A percentile compares a stretch with the other conserved stretches of the same genome.
phyloP scores from a whole-genome alignment of 2,797 vertebrate species.

The Pteropus rufus region DNA sequence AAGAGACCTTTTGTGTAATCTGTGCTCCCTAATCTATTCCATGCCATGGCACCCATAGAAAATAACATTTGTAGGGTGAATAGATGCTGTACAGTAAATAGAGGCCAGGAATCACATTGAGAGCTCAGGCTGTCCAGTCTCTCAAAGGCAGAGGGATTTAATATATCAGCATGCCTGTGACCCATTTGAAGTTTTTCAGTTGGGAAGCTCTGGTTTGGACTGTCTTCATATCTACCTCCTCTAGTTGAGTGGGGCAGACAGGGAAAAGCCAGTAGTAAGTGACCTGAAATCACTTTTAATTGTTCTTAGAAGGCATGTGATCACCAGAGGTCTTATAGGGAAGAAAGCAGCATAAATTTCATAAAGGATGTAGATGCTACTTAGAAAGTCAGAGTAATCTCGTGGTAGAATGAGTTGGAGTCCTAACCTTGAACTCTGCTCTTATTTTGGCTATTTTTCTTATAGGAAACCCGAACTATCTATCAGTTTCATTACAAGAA shows the following conservation, averaged over 20 bases:
- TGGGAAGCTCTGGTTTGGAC: neutral
- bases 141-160: neutral
- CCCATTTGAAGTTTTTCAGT: neutral
- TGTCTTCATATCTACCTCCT: neutral
- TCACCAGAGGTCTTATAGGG: neutral
- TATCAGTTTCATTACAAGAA: slow-evolving; percentile 95
- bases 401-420: neutral
- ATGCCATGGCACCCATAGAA: neutral
- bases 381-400: neutral
- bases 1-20: neutral
- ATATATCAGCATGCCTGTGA: neutral
- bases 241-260: neutral
- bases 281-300: neutral
- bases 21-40: neutral
- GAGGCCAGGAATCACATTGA: neutral
- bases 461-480: slow-evolving; percentile 87
- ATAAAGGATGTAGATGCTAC: neutral
- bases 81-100: neutral
- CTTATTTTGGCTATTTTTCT: slow-evolving; percentile 6
- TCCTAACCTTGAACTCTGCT: neutral
- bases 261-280: neutral
- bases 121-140: neutral
- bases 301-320: neutral
- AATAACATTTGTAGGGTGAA: neutral
- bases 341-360: neutral